Base-by-base conservation (phyloP, 1,140 invertebrate genomes). In the Scylla paramamosain region DNA sequence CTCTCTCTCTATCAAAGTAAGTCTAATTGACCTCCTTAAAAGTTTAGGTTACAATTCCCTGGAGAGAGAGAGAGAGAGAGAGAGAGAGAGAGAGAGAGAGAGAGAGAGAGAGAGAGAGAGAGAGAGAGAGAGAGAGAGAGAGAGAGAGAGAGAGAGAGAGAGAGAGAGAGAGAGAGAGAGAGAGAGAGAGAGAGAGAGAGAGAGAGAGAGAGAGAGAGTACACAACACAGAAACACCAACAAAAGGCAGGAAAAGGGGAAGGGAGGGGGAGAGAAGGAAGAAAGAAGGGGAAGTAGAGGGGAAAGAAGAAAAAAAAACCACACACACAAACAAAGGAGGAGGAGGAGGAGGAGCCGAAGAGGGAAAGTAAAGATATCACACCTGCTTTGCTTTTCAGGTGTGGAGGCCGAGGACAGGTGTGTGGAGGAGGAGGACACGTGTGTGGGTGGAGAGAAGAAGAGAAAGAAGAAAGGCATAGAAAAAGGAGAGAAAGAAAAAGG, bases 71-170 rank as follows among this genome's bases (percentile, higher is more conserved):
- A 77, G 67, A 77, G 67, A 77, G 67, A 77, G 67, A 77, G 67
- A 77, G 67, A 77, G 67, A 77, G 67, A 77, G 67, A 77, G 67
- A 77, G 67, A 77, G 67, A 77, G 67, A 77, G 67, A 77, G 67
- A 77, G 67, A 77, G 67, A 77, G 67, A 77, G 67, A 77, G 67
- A 77, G 67, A 77, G 67, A 77, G 67, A 77, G 67, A 77, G 67
- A 77, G 67, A 77, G 67, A 77, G 67, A 77, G 67, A 77, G 67
- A 77, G 67, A 77, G 67, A 77, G 67, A 77, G 67, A 77, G 67
- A 77, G 67, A 77, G 67, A 77, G 67, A 77, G 67, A 77, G 67
- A 77, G 67, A 77, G 67, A 77, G 67, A 77, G 67, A 77, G 67
- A 77, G 67, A 77, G 67, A 77, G 52, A 59, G 52, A 59, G 52